Base-by-base conservation (phyloP, 2,797 vertebrate genomes). In the Pangasius larnaudii region DNA sequence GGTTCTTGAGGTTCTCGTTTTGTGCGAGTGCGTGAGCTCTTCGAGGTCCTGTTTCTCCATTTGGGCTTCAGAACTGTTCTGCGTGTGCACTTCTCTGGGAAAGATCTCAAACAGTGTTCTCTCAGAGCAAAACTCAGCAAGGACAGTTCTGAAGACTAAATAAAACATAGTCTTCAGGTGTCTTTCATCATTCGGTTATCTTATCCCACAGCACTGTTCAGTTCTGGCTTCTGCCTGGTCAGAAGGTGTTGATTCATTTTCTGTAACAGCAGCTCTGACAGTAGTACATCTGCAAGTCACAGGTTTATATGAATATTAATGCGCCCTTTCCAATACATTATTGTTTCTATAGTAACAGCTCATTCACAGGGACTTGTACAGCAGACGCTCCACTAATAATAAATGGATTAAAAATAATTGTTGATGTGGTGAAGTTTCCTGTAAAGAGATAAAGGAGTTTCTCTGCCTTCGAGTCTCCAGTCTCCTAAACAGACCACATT, bases 331-430 rank as follows among this genome's bases (percentile, higher is more conserved):
- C 3, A 46, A 63, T 82, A 82, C 39, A 10, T 46, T 82, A 82
- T 82, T 24, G 80, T 82, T 82, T 82, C 80, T 63, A 82, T 82
- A 63, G 80, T 82, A 82, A 82, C 79, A 46, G 79, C 79, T 82
- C 58, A 18, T 16, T 81, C 79, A 27, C 79, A 36, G 77, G 51
- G 30, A 22, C 51, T 5, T 19, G 36, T 46, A n/a, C 13, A 30
- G 80, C 80, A 82, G 36, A 82, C 11, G 24, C 79, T 63, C 33
- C 36, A 61, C 22, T 81, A 61, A 81, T 81, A 42, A 61, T 42
- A 42, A 59, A 27, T 24, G 13, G 36, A 63, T 61, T 46, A 61
- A 42, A 63, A 63, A 63, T 27, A 42, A 63, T 42, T 9, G 2
- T 24, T n/a, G 80, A 30, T n/a, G 39, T 63, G 80, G 24, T 39